Base-by-base conservation (phyloP, 2,113 vertebrate genomes). In the Alligator mississippiensis region DNA sequence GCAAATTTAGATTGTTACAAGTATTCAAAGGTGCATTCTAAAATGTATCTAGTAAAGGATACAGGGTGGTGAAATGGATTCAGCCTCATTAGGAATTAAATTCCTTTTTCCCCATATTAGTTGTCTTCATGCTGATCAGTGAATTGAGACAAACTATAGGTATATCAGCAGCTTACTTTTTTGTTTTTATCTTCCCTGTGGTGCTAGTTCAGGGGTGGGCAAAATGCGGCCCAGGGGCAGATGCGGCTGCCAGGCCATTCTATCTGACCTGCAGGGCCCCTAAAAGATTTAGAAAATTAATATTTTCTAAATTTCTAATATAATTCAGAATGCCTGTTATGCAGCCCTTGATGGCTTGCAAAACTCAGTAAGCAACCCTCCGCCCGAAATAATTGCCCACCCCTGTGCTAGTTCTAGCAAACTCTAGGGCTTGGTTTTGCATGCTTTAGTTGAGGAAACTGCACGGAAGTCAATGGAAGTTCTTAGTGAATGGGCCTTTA, bases 101-200 rank as follows among this genome's bases (percentile, higher is more conserved):
- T 85, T 83, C 7, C 58, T 74, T 30, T 24, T 22, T 74, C 47
- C 47, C 34, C 8, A 12, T 22, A 7, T 55, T 89, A 60, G 27
- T 87, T 89, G 59, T 66, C 25, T 77, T 59, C 74, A 30, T 77
- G 63, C 30, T 90, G 75, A 90, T 75, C 34, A 90, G 81, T 55
- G 82, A 88, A 74, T n/a, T n/a, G 61, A 78, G 34, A 6, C 64
- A 54, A 82, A 88, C 78, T 64, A 88, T 0, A 2, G 15, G 16
- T 63, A 11, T 68, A 58, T 75, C 91, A 78, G 85, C 58, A 2
- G 79, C 38, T 57, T 30, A 68, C 85, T 47, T 77, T 88, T 87
- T 68, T 85, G 63, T 93, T 85, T 93, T 90, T 90, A 62, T 22
- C 16, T 28, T 88, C 74, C 82, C 82, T 61, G 14, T 88, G 92